A percentile compares a stretch with the other conserved stretches of the same genome.
These are phyloP conservation scores for Aptenodytes patagonicus DNA, from an alignment of 2,113 vertebrate species.

Conservation along the genomic window DNA sequence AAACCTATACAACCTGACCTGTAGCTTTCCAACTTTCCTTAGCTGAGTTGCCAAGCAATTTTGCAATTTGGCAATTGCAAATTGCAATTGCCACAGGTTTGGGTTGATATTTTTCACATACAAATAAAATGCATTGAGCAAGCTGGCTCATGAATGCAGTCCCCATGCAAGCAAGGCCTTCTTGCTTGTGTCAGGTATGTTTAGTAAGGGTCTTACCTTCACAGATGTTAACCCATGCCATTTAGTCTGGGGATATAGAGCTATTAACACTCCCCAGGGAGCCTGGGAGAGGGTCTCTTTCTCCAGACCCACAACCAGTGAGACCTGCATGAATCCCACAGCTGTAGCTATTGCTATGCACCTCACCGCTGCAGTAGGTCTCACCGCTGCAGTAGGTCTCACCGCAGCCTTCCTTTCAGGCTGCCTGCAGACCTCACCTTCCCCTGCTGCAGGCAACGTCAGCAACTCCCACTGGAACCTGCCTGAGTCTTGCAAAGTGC, in stretches of 20 bases:
- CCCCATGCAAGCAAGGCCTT: neutral
- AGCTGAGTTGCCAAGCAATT: too few relatives aligned
- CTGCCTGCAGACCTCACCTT: neutral
- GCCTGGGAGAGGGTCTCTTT: neutral
- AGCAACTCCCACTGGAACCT: neutral
- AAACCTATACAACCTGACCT: neutral
- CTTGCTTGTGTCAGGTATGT: neutral
- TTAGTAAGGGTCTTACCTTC: neutral
- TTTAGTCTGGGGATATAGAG: neutral
- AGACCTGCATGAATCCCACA: neutral
- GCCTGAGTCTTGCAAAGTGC: neutral
- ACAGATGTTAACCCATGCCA: neutral
- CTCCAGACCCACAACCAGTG: neutral
- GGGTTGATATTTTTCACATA: neutral
- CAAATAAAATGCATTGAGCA: neutral
- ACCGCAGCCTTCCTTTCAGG: neutral
- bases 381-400: neutral
- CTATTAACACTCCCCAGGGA: neutral
- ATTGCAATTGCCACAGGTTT: neutral
- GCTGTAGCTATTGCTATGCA: neutral
- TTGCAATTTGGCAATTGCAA: too few relatives aligned
- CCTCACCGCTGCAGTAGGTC: neutral
- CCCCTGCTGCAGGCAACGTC: neutral
- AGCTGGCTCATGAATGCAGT: neutral
- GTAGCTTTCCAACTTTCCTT: neutral